These are phyloP conservation scores for Indicator indicator DNA, from an alignment of 2,113 vertebrate genomes.

Conservation along the genomic window DNA sequence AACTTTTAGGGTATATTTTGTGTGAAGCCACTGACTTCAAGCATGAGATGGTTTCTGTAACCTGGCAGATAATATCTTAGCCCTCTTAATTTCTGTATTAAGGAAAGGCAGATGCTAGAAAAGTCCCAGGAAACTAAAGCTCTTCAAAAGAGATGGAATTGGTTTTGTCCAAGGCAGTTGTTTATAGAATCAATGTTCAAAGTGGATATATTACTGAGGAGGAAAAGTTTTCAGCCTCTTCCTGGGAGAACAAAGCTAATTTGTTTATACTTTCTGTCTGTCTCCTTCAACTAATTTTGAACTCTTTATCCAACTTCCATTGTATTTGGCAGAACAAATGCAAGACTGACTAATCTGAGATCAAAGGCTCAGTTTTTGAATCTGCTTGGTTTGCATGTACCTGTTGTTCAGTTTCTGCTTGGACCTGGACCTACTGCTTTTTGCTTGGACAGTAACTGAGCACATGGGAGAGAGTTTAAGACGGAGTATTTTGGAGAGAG, in stretches of 20 bases:
- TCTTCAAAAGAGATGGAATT: neutral
- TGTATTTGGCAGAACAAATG: neutral
- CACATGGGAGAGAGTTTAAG: neutral
- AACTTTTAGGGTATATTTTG: neutral
- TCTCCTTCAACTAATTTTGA: neutral
- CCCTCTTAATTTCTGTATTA: neutral
- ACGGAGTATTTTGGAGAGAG: neutral
- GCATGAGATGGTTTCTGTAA: neutral
- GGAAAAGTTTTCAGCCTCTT: neutral
- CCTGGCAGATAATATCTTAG: neutral
- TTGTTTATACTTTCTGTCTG: neutral
- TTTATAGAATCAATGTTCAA: neutral
- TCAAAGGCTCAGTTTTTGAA: neutral
- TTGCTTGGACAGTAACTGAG: neutral
- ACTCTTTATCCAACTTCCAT: neutral
- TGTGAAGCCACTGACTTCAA: neutral
- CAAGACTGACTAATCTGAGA: neutral
- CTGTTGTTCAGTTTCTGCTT: neutral
- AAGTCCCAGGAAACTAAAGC: neutral
- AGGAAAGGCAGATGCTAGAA: neutral
- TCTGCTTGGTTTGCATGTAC: neutral
- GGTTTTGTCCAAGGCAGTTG: neutral
- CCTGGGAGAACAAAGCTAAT: neutral
- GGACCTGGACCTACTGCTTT: neutral
- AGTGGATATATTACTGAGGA: neutral